Evolutionary conservation across 2,888 invertebrate species (phyloP).

Genomic region (Pediacus dermestoides): DNA sequence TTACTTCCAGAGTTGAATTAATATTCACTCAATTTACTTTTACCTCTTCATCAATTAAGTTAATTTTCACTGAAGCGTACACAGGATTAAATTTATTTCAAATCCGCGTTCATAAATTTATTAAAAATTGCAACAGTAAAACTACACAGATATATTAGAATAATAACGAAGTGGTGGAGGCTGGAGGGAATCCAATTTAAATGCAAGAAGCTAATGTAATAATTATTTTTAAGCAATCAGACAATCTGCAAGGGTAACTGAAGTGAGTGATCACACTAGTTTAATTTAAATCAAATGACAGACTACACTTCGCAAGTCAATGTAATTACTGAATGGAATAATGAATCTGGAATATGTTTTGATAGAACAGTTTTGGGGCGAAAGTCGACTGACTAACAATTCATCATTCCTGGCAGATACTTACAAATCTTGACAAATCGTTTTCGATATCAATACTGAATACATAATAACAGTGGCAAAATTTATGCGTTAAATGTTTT

Average conservation of each 20-base stretch:
- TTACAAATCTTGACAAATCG: slow-evolving; percentile 51
- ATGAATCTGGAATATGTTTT: slow-evolving; percentile 43
- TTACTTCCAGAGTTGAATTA: slow-evolving; percentile 16
- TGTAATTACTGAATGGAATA: slow-evolving; percentile 43
- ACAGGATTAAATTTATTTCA: too few species aligned
- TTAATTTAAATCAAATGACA: slow-evolving; percentile 31
- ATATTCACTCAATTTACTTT: slow-evolving; percentile 11
- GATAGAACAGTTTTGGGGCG: slow-evolving; percentile 45
- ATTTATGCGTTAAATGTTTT: not conserved
- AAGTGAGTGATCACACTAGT: slow-evolving; percentile 7
- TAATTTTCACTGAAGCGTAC: slow-evolving; percentile 4
- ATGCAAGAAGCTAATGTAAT: slow-evolving; percentile 31
- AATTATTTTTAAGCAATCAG: slow-evolving; percentile 33
- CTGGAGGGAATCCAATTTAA: slow-evolving; percentile 25
- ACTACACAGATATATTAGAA: too few species aligned
- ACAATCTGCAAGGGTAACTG: slow-evolving; percentile 19
- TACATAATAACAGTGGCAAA: slow-evolving; percentile 34
- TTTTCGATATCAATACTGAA: slow-evolving; percentile 48
- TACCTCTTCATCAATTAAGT: slow-evolving; percentile 4
- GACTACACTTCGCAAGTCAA: slow-evolving; percentile 34
- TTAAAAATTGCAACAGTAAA: too few species aligned
- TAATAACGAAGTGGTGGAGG: too few species aligned
- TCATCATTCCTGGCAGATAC: slow-evolving; percentile 45
- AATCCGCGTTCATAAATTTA: too few species aligned
- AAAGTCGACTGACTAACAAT: slow-evolving; percentile 44